Percentiles rank a stretch among this genome's conserved stretches.
Evolutionary conservation across 2,797 vertebrate species (phyloP).

Genomic region (Mus caroli): DNA sequence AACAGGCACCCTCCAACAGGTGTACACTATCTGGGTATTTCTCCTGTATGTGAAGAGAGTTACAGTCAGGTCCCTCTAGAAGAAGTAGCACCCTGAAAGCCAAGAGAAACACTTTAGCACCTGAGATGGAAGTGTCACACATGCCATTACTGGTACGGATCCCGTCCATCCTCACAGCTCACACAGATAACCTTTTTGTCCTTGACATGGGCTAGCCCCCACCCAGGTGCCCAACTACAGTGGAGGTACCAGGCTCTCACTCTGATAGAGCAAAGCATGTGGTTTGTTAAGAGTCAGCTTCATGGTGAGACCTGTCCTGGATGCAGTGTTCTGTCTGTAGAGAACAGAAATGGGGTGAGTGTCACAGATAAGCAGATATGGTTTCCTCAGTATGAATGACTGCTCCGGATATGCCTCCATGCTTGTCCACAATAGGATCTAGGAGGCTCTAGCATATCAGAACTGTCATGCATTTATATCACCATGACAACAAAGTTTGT

Average conservation of each 20-base stretch:
- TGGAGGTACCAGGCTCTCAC: neutral
- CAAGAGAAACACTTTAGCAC: neutral
- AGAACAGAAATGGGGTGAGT: neutral
- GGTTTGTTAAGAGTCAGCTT: neutral
- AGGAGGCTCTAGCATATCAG: neutral
- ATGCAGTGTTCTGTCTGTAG: neutral
- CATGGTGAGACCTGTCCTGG: neutral
- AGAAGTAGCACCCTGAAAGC: neutral
- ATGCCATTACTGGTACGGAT: neutral
- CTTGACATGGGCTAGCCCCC: neutral
- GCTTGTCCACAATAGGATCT: neutral
- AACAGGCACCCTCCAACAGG: constrained; percentile 90
- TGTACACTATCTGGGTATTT: constrained; percentile 91
- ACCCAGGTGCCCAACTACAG: neutral
- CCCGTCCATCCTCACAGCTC: neutral
- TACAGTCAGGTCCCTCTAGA: neutral
- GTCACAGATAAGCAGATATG: neutral
- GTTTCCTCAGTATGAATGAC: too few species aligned
- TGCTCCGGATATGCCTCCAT: neutral
- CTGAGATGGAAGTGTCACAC: neutral
- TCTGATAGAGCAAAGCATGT: neutral
- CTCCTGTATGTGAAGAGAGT: constrained; percentile 85
- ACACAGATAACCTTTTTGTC: neutral
- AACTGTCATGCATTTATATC: neutral
- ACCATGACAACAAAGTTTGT: neutral